Percentiles rank a stretch among this genome's conserved stretches.
Evolutionary conservation across 1,140 invertebrate species (phyloP).

Genomic region (Oedothorax gibbosus): DNA sequence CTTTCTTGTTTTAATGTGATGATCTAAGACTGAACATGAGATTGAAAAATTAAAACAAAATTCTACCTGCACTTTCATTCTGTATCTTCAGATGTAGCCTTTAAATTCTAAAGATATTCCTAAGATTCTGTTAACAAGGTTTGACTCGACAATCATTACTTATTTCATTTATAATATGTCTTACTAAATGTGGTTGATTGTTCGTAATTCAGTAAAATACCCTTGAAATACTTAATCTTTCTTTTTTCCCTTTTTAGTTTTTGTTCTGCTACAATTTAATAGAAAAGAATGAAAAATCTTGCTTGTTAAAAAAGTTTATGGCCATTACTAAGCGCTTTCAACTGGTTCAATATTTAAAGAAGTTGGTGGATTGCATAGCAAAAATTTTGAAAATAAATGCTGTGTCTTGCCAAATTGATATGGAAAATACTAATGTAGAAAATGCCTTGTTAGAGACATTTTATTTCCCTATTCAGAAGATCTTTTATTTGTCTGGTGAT

Average conservation of each 20-base stretch:
- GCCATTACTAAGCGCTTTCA: neutral
- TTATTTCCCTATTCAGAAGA: neutral
- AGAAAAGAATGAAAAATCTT: neutral
- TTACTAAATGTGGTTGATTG: neutral
- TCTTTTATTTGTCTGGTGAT: constrained; percentile 2
- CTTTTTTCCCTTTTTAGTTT: constrained; percentile 5
- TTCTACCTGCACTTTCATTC: too few relatives aligned
- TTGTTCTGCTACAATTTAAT: neutral
- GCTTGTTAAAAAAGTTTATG: neutral
- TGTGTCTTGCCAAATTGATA: neutral
- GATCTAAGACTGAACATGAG: too few relatives aligned
- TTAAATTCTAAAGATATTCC: too few relatives aligned
- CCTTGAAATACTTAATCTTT: neutral
- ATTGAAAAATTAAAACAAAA: too few relatives aligned
- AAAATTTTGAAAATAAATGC: neutral
- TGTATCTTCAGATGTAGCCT: too few relatives aligned
- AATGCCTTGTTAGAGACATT: neutral
- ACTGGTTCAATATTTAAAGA: constrained; percentile 2
- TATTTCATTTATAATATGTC: neutral
- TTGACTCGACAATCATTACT: too few relatives aligned
- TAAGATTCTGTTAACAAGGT: too few relatives aligned
- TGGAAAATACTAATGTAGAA: neutral
- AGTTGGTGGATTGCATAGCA: neutral
- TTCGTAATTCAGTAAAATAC: neutral
- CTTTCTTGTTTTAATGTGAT: too few relatives aligned